Conservation (phyloP, 2,888 invertebrate genomes). For the Helicoverpa assulta region DNA sequence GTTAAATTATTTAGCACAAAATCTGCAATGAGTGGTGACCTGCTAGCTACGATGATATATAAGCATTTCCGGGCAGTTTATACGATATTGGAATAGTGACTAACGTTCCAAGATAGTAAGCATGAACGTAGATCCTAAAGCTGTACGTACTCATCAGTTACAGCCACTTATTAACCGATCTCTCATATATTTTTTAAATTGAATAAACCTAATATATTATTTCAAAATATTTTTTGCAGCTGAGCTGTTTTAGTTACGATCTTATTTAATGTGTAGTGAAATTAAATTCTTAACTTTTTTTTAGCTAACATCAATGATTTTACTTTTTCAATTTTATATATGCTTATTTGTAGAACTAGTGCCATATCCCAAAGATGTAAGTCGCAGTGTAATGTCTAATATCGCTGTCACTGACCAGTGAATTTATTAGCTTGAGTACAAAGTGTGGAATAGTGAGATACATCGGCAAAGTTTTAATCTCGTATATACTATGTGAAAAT, state of each 20-base stretch:
- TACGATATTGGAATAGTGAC: not conserved
- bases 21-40: conserved; percentile 43
- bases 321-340: conserved; percentile 17
- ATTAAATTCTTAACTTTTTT: conserved; percentile 28
- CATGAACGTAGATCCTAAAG: not conserved
- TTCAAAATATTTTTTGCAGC: conserved; percentile 55
- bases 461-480: conserved; percentile 73
- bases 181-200: conserved; percentile 28
- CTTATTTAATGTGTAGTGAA: conserved; percentile 24
- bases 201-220: conserved; percentile 28
- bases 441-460: conserved; percentile 72
- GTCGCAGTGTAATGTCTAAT: conserved; percentile 29
- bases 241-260: conserved; percentile 48
- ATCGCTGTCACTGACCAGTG: conserved; percentile 44
- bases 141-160: not conserved
- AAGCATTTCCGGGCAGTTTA: conserved; percentile 14
- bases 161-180: conserved; percentile 36
- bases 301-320: conserved; percentile 32
- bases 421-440: conserved; percentile 80
- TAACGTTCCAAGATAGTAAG: not conserved
- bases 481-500: conserved; percentile 73
- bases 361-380: conserved; percentile 56
- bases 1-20: conserved; percentile 28
- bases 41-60: conserved; percentile 18
- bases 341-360: conserved; percentile 48